Percentiles rank a stretch among this genome's conserved stretches.
These are phyloP conservation scores for Drosophila kanekoi DNA, from an alignment of 2,888 invertebrate genomes.

Conservation along the genomic window DNA sequence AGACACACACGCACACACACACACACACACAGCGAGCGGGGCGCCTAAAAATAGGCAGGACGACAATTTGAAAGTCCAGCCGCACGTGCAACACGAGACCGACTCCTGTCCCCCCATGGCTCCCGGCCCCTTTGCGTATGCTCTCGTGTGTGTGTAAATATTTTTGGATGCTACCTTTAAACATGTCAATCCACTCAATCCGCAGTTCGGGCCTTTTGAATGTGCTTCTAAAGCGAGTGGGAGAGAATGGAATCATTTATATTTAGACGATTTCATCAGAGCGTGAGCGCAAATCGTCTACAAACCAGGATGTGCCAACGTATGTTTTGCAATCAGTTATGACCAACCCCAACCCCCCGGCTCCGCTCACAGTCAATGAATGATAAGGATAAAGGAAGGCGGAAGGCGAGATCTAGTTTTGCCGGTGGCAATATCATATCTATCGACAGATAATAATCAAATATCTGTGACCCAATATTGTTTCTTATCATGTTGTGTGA, in stretches of 20 bases:
- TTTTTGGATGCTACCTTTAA: constrained; percentile 36
- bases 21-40: constrained; percentile 14
- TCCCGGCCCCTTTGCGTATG: neutral
- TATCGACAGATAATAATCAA: constrained; percentile 8
- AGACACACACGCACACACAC: neutral
- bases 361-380: neutral
- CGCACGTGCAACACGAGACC: constrained; percentile 54
- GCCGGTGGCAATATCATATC: constrained; percentile 1
- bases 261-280: constrained; percentile 18
- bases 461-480: constrained; percentile 41
- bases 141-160: constrained; percentile 20
- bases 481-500: constrained; percentile 47
- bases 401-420: neutral
- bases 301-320: neutral
- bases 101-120: constrained; percentile 1
- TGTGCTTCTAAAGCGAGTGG: constrained; percentile 13
- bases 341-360: too few relatives aligned
- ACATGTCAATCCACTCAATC: constrained; percentile 10
- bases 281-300: neutral
- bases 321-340: neutral
- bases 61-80: constrained; percentile 36
- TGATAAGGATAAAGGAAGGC: constrained; percentile 4
- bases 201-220: constrained; percentile 4
- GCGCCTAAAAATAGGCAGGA: constrained; percentile 38
- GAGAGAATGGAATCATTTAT: constrained; percentile 12